Conservation (phyloP, 2,888 invertebrate species). For the Phytoseiulus persimilis region DNA sequence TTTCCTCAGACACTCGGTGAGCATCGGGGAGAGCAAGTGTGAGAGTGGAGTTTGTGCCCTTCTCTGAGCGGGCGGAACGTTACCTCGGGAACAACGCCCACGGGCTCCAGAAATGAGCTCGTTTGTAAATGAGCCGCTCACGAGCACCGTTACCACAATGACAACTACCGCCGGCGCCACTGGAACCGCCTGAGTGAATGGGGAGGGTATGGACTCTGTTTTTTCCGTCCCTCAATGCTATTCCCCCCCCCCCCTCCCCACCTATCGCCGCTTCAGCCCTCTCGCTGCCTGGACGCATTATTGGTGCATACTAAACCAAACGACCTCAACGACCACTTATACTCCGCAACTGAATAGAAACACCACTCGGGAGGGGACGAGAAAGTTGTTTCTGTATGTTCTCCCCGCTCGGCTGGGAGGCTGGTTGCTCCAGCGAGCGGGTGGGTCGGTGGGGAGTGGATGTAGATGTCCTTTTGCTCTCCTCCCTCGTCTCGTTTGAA, state of each 20-base stretch:
- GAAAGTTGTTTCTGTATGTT: neutral
- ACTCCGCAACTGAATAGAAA: neutral
- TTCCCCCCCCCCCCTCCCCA: no score
- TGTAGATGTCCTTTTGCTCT: neutral
- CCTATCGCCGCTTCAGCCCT: neutral
- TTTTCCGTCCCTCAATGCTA: no score
- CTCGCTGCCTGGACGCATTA: neutral
- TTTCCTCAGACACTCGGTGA: neutral
- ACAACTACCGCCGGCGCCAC: no score
- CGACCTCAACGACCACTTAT: neutral
- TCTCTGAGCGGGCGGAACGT: neutral
- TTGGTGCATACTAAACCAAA: neutral
- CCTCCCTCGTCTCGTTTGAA: neutral
- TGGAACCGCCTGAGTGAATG: no score
- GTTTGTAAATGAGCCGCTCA: neutral
- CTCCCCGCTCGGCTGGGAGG: neutral
- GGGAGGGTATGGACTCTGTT: neutral
- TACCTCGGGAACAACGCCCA: neutral
- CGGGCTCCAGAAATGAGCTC: neutral
- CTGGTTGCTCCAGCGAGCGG: neutral
- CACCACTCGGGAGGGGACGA: neutral
- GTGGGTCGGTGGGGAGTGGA: neutral
- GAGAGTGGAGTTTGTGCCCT: neutral
- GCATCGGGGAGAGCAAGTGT: neutral
- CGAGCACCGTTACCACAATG: neutral